These are phyloP conservation scores for Cynoglossus semilaevis DNA, from an alignment of 2,113 vertebrate genomes.

Conservation along the genomic window DNA sequence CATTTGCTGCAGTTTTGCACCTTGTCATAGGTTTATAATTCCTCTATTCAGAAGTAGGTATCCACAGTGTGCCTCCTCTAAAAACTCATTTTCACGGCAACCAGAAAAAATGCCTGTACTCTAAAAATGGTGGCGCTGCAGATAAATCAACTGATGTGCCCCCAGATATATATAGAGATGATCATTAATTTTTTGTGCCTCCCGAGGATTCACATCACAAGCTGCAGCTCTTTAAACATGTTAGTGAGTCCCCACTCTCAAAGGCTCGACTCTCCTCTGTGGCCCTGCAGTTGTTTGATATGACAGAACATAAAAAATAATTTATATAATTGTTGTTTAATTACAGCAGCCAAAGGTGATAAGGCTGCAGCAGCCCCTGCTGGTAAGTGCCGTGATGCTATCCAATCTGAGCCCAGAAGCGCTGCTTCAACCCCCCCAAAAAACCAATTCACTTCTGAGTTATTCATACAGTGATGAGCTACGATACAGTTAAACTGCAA, in stretches of 20 bases:
- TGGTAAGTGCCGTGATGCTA: slow-evolving; percentile 65
- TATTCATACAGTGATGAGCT: slow-evolving; percentile 15
- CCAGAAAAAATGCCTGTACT: neutral
- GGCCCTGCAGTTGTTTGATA: slow-evolving; percentile 35
- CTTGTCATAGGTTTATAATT: no score
- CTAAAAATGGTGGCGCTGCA: neutral
- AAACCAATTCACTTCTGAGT: slow-evolving; percentile 25
- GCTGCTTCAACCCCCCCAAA: slow-evolving; percentile 7
- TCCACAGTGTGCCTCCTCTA: no score
- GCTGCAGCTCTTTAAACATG: slow-evolving; percentile 40
- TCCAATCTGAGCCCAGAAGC: slow-evolving; percentile 30
- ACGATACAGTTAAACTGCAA: slow-evolving; percentile 9
- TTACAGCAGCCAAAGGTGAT: slow-evolving; percentile 65
- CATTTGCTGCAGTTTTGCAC: slow-evolving; percentile 12
- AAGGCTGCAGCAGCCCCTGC: slow-evolving; percentile 69
- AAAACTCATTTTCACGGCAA: neutral
- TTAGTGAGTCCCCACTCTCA: slow-evolving; percentile 20
- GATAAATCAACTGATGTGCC: neutral
- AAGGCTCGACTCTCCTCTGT: slow-evolving; percentile 20
- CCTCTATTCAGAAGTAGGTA: no score
- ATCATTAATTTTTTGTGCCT: slow-evolving; percentile 26
- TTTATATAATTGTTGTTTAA: slow-evolving; percentile 60
- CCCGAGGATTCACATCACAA: slow-evolving; percentile 45
- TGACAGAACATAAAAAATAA: slow-evolving; percentile 49
- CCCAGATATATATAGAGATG: slow-evolving; percentile 13